Evolutionary conservation across 2,113 vertebrate genomes (phyloP), one percentile per base, ranked within the genome.

Genomic region (Lampris megalopsis): DNA sequence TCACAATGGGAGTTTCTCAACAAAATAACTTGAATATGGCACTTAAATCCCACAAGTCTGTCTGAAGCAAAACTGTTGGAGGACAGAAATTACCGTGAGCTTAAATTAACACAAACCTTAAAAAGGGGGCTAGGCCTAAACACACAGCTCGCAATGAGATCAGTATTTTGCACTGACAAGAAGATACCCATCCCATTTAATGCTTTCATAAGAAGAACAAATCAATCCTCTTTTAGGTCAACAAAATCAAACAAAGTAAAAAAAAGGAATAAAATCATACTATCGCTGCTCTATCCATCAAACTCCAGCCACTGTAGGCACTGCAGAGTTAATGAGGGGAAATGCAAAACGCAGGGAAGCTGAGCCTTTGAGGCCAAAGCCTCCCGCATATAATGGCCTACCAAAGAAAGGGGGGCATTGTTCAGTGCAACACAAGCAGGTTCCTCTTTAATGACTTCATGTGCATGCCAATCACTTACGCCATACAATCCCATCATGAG

Each of bases 401-500:
- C 73, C 61, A 63, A 87, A 91, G 89, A 91, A 93, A 89, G 83
- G 75, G 74, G 80, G 53, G 84, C 90, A 91, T 92, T 93, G 92
- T 92, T 87, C 73, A 1, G 5, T 66, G 82, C 83, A 91, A 89
- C 89, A 90, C 90, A 88, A 91, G 89, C 90, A 86, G 87, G 90
- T 91, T 93, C 88, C 91, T 89, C 89, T 91, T 89, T 91, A 91
- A 91, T 86, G 86, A 91, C 90, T 92, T 82, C 77, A 86, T 90
- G 85, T 82, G 84, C 86, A 88, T 81, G 91, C 86, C 89, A 83
- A 89, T 89, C 89, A 90, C 72, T 91, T 80, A 62, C 71, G 13
- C 86, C 71, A 83, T 38, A 87, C 90, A 88, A 83, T 77, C 68
- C 73, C 62, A 74, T 81, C 80, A 81, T 71, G 65, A n/a, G 53